These are phyloP conservation scores for Drosophila algonquin DNA, from an alignment of 2,888 invertebrate species.

Conservation along the genomic window DNA sequence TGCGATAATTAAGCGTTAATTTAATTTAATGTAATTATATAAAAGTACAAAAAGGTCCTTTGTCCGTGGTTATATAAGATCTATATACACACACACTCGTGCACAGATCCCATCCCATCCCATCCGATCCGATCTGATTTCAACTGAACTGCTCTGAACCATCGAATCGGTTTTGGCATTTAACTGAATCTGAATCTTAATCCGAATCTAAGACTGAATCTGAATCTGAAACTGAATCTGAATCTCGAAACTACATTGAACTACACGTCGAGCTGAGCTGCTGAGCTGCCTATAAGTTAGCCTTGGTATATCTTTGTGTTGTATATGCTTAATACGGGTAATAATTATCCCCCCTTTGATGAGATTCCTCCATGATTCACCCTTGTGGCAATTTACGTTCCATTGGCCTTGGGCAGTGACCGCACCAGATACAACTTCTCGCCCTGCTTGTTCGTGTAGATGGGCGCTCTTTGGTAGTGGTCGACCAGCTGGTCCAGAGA, in stretches of 20 bases:
- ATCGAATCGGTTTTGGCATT: not conserved
- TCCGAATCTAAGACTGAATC: conserved; percentile 16
- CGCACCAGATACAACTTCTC: conserved; percentile 98
- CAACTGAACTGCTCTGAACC: conserved; percentile 23
- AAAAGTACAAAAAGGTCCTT: conserved; percentile 71
- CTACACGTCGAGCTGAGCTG: conserved; percentile 50
- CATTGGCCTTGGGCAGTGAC: conserved; percentile 90
- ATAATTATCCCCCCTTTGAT: conserved; percentile 46
- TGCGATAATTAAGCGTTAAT: conserved; percentile 63
- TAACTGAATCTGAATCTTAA: conserved; percentile 22
- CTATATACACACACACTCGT: conserved; percentile 42
- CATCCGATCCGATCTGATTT: conserved; percentile 10
- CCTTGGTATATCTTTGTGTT: conserved; percentile 68
- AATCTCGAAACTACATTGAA: conserved; percentile 39
- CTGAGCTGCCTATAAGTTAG: conserved; percentile 55
- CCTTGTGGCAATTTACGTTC: conserved; percentile 81
- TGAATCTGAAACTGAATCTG: conserved; percentile 5
- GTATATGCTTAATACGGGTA: conserved; percentile 63
- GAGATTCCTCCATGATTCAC: conserved; percentile 29
- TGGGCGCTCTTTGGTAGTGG: conserved; percentile 99
- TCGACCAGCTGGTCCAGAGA: conserved; percentile 97
- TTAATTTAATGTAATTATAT: conserved; percentile 63
- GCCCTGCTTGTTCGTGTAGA: conserved; percentile 98
- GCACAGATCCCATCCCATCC: not conserved
- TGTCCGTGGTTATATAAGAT: conserved; percentile 48